Evolutionary conservation across 1,140 invertebrate species (phyloP).

Genomic region (Drosophila lacteicornis): DNA sequence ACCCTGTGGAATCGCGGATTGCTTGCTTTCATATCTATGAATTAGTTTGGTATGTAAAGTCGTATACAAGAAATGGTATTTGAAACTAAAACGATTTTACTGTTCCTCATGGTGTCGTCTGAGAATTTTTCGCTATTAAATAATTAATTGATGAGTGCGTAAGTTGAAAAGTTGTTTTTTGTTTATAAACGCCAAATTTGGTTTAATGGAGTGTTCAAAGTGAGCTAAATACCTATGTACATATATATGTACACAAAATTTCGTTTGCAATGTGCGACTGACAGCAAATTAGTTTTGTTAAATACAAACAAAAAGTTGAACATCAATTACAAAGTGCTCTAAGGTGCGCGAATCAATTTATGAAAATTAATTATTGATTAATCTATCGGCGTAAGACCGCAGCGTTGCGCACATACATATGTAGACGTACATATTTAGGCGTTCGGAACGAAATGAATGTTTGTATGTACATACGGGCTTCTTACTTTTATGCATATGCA

Average conservation of each 20-base stretch:
- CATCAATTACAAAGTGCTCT: too few relatives aligned
- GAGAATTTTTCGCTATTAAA: conserved; percentile 36
- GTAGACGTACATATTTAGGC: conserved; percentile 26
- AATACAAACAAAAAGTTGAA: not conserved
- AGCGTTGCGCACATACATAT: conserved; percentile 14
- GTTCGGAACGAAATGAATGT: conserved; percentile 17
- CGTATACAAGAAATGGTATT: conserved; percentile 50
- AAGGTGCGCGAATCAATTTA: conserved; percentile 3
- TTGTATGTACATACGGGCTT: conserved; percentile 24
- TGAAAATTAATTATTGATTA: conserved; percentile 42
- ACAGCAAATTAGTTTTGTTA: conserved; percentile 17
- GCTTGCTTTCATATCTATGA: conserved; percentile 50
- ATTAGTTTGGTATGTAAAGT: conserved; percentile 48
- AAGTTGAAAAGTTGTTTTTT: conserved; percentile 12
- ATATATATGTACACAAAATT: conserved; percentile 34
- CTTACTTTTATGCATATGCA: conserved; percentile 14
- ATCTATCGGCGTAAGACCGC: conserved; percentile 40
- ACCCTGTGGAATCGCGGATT: conserved; percentile 37
- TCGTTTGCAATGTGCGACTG: conserved; percentile 12
- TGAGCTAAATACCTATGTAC: conserved; percentile 25
- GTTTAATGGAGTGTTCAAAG: not conserved
- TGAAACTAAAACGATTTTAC: conserved; percentile 41
- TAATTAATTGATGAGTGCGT: conserved; percentile 41
- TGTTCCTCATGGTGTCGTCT: conserved; percentile 45
- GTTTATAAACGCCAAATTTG: not conserved